A percentile compares a stretch with the other conserved stretches of the same genome.
Conservation (phyloP, 2,113 vertebrate genomes). For the Alces alces region DNA sequence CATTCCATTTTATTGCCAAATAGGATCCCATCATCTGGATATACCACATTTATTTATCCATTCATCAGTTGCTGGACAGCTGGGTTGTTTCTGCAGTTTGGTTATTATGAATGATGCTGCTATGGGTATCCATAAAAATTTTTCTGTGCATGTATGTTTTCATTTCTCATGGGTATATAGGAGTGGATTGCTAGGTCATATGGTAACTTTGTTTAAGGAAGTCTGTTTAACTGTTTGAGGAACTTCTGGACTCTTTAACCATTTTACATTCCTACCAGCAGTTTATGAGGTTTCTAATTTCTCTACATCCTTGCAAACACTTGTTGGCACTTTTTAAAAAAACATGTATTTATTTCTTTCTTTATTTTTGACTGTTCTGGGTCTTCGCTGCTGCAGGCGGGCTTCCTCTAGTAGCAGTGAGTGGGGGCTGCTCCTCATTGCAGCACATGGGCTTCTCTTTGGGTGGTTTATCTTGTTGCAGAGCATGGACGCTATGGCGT, state of each 20-base stretch:
- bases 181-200: neutral
- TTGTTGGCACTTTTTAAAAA: neutral
- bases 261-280: neutral
- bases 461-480: neutral
- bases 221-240: neutral
- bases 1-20: neutral
- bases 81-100: neutral
- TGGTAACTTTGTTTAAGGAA: neutral
- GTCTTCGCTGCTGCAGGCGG: neutral
- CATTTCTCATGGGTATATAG: neutral
- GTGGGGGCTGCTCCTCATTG: neutral
- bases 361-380: neutral
- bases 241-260: neutral
- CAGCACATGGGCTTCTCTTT: neutral
- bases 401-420: neutral
- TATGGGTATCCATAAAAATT: rapidly evolving
- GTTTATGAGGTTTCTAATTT: neutral
- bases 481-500: neutral
- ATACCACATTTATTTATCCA: neutral
- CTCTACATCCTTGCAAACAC: neutral
- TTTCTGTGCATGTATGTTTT: neutral
- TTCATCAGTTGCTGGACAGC: neutral
- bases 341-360: neutral
- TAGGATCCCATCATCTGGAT: neutral
- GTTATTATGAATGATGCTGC: neutral